phyloP scores from a whole-genome alignment of 1,140 invertebrate species.

The Drosophila ogumai region DNA sequence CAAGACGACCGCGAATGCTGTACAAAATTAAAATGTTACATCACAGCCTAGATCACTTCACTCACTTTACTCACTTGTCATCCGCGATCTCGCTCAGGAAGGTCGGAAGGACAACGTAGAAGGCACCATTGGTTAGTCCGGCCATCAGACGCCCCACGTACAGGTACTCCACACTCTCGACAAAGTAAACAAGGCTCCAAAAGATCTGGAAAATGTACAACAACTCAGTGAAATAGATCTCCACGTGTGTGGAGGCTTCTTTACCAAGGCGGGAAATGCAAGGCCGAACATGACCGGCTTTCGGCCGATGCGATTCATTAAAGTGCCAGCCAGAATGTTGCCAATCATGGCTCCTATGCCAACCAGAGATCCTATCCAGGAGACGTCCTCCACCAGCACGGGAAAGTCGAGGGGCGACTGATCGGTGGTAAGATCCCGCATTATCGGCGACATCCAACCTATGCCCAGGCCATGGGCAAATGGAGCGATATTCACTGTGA shows the following conservation, averaged over 20 bases:
- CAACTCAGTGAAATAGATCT: background rate
- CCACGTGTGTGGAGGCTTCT: background rate
- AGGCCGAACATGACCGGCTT: constrained; percentile 57
- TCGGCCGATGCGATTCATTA: constrained; percentile 64
- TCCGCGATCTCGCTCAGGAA: constrained; percentile 75
- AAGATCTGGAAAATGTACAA: constrained; percentile 30
- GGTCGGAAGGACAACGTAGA: constrained; percentile 61
- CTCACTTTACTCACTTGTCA: constrained; percentile 41
- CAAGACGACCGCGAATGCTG: constrained; percentile 91
- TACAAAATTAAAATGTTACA: background rate
- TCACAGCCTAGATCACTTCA: background rate
- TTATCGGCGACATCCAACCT: constrained; percentile 84
- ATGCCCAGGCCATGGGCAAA: constrained; percentile 84
- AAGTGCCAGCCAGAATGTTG: constrained; percentile 50
- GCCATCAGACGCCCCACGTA: constrained; percentile 80
- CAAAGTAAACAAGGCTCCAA: constrained; percentile 61
- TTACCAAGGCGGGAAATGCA: constrained; percentile 51
- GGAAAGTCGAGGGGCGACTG: constrained; percentile 64
- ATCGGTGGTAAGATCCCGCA: constrained; percentile 70
- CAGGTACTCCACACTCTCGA: constrained; percentile 60
- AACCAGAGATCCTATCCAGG: constrained; percentile 71
- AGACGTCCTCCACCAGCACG: constrained; percentile 56
- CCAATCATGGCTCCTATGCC: constrained; percentile 73
- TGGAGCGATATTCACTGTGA: constrained; percentile 81
- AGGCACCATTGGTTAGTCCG: constrained; percentile 76